Percentiles rank a stretch among this genome's conserved stretches.
phyloP scores from a whole-genome alignment of 2,888 invertebrate species.

The Odontocerum albicorne region DNA sequence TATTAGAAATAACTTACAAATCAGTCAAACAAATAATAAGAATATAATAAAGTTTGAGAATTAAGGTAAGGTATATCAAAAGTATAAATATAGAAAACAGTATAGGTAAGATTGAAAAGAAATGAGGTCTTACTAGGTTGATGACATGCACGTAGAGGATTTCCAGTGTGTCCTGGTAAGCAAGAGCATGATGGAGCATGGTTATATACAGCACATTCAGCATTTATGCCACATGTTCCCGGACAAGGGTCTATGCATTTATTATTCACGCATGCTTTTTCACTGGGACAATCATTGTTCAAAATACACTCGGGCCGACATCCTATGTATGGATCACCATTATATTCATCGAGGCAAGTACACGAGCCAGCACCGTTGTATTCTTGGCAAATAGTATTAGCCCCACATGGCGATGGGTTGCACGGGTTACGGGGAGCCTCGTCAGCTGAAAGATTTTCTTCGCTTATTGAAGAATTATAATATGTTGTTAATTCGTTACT shows the following conservation, averaged over 20 bases:
- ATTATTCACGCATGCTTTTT: slow-evolving; percentile 74
- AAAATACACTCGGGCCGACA: slow-evolving; percentile 82
- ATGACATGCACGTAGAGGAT: slow-evolving; percentile 68
- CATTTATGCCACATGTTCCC: slow-evolving; percentile 75
- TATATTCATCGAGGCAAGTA: slow-evolving; percentile 71
- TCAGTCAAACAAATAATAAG: slow-evolving; percentile 5
- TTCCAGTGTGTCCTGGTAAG: slow-evolving; percentile 70
- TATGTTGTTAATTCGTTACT: neutral
- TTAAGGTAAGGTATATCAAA: slow-evolving; percentile 39
- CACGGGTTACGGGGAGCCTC: slow-evolving; percentile 71
- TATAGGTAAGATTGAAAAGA: slow-evolving; percentile 39
- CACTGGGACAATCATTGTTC: slow-evolving; percentile 72
- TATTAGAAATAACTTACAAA: slow-evolving; percentile 8
- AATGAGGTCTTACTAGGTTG: slow-evolving; percentile 59
- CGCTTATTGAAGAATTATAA: too few species aligned
- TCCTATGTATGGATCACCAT: slow-evolving; percentile 76
- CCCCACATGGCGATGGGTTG: slow-evolving; percentile 77
- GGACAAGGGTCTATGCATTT: slow-evolving; percentile 80
- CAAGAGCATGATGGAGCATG: slow-evolving; percentile 79
- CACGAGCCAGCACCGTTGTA: slow-evolving; percentile 76
- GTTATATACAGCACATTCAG: slow-evolving; percentile 73
- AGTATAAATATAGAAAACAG: slow-evolving; percentile 33
- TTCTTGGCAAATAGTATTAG: slow-evolving; percentile 77
- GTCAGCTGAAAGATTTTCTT: slow-evolving; percentile 53
- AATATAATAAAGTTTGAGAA: slow-evolving; percentile 37